A percentile compares a stretch with the other conserved stretches of the same genome.
Conservation (phyloP, 2,888 invertebrate genomes). For the Cheilosia soror region DNA sequence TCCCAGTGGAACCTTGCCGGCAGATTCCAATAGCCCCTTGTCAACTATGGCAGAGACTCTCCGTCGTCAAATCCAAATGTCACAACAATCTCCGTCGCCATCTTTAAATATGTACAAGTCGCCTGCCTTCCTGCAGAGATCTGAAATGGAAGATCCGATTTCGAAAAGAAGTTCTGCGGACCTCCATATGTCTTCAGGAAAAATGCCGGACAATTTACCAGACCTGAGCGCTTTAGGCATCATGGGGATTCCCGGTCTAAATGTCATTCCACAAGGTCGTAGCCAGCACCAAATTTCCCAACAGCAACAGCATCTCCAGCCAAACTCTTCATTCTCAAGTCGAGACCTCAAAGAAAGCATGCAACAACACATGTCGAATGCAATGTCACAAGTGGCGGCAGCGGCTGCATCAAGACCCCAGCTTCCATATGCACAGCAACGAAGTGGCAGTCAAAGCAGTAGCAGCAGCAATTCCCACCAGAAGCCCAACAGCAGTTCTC, state of each 20-base stretch:
- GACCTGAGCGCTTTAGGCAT: slow-evolving; percentile 81
- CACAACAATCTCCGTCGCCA: slow-evolving; percentile 81
- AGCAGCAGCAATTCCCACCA: slow-evolving; percentile 57
- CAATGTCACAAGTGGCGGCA: slow-evolving; percentile 70
- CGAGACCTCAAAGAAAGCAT: slow-evolving; percentile 67
- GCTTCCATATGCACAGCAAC: slow-evolving; percentile 56
- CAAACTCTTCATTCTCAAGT: slow-evolving; percentile 61
- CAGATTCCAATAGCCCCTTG: slow-evolving; percentile 79
- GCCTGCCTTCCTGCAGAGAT: slow-evolving; percentile 82
- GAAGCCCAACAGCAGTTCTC: slow-evolving; percentile 63
- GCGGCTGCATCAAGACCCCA: slow-evolving; percentile 63
- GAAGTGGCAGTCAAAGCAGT: slow-evolving; percentile 64
- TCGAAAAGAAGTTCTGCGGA: slow-evolving; percentile 80
- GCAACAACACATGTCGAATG: slow-evolving; percentile 70
- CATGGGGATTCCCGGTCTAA: slow-evolving; percentile 82
- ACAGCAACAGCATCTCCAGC: slow-evolving; percentile 60
- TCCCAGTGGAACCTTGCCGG: slow-evolving; percentile 78
- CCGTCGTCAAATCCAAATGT: slow-evolving; percentile 82
- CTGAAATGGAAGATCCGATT: slow-evolving; percentile 82
- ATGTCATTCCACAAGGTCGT: slow-evolving; percentile 80
- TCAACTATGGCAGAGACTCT: slow-evolving; percentile 82
- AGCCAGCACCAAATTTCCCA: slow-evolving; percentile 61
- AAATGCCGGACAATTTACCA: slow-evolving; percentile 80
- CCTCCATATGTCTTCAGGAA: slow-evolving; percentile 78
- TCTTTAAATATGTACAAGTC: slow-evolving; percentile 83